Conservation (phyloP, 2,113 vertebrate species). For the Fulmarus glacialis region DNA sequence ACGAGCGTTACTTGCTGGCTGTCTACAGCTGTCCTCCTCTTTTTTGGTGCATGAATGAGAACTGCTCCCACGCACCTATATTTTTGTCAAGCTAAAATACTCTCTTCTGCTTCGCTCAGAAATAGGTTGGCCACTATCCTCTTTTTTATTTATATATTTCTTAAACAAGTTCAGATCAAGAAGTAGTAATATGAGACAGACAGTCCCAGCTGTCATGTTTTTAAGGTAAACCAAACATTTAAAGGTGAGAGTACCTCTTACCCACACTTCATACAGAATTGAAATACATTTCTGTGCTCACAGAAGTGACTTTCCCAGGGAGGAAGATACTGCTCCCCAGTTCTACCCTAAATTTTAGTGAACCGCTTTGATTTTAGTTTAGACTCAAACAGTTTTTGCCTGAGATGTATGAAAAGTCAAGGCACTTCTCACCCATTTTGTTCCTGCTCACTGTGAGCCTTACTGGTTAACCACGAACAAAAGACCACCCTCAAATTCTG, state of each 20-base stretch:
- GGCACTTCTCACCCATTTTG: neutral
- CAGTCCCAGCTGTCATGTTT: neutral
- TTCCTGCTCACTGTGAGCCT: neutral
- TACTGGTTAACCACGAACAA: neutral
- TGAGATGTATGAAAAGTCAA: neutral
- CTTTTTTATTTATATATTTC: neutral
- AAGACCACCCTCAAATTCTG: constrained; percentile 3
- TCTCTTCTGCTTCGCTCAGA: neutral
- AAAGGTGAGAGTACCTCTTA: neutral
- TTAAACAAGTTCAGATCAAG: neutral
- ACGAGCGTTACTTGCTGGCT: neutral
- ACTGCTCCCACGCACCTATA: neutral
- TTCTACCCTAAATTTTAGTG: neutral
- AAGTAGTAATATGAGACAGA: neutral
- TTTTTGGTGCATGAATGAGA: neutral
- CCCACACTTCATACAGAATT: neutral
- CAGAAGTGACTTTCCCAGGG: neutral
- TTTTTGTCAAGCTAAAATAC: neutral
- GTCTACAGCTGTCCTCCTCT: neutral
- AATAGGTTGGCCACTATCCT: neutral
- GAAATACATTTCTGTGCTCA: neutral
- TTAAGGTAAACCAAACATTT: neutral
- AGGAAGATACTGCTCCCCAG: neutral
- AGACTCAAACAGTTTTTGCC: neutral
- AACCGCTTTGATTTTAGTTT: neutral